Percentiles rank a stretch among this genome's conserved stretches.
phyloP scores from a whole-genome alignment of 1,140 invertebrate genomes.

The Drosophila obscura region DNA sequence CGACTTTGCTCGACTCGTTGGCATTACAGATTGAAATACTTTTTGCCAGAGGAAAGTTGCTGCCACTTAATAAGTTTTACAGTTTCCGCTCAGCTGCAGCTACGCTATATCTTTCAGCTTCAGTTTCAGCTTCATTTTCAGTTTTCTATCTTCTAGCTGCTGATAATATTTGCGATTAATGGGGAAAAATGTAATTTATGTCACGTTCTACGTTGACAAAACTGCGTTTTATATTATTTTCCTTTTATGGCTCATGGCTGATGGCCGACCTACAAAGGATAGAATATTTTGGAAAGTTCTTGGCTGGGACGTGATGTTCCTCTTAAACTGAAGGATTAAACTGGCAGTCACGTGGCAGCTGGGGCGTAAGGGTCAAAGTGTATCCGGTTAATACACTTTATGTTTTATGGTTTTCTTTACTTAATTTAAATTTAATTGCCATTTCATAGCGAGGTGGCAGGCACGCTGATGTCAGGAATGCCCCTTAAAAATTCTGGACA shows the following conservation, averaged over 20 bases:
- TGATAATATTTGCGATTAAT: constrained; percentile 65
- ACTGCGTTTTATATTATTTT: constrained; percentile 49
- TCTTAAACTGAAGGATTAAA: constrained; percentile 60
- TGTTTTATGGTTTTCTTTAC: constrained; percentile 23
- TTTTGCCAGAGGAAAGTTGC: constrained; percentile 42
- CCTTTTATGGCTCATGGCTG: constrained; percentile 45
- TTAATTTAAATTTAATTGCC: constrained; percentile 39
- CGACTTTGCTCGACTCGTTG: constrained; percentile 46
- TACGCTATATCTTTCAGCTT: not conserved
- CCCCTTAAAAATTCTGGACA: not conserved
- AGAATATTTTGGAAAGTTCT: constrained; percentile 69
- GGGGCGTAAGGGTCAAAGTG: constrained; percentile 21
- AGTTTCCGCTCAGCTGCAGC: constrained; percentile 25
- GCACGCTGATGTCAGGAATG: not conserved
- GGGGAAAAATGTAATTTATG: constrained; percentile 63
- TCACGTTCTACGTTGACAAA: constrained; percentile 59
- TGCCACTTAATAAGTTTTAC: constrained; percentile 35
- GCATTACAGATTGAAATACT: constrained; percentile 70
- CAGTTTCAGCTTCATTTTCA: constrained; percentile 3
- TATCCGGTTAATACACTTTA: constrained; percentile 51
- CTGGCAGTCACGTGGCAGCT: constrained; percentile 55
- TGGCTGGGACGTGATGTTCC: constrained; percentile 66
- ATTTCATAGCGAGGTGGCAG: not conserved
- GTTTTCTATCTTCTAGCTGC: constrained; percentile 16
- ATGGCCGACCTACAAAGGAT: constrained; percentile 15